phyloP scores from a whole-genome alignment of 64 coral and sea anemone species.

The Montipora cactus region DNA sequence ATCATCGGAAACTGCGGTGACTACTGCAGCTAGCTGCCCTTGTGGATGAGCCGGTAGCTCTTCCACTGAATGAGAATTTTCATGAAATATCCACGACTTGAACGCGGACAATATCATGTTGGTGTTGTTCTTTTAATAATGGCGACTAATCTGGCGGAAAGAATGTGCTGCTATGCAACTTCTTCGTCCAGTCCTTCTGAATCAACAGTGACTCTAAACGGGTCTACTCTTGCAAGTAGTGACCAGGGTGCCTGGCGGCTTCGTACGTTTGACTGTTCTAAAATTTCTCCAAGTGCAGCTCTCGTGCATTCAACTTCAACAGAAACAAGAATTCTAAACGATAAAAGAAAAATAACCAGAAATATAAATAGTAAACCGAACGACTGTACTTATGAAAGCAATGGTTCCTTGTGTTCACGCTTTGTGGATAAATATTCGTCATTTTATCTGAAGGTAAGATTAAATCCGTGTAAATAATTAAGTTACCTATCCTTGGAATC shows the following conservation, averaged over 20 bases:
- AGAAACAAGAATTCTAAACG: not conserved
- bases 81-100: not conserved
- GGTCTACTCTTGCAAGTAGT: not conserved
- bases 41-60: too few relatives aligned
- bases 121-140: conserved; percentile 24
- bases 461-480: not conserved
- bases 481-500: not conserved
- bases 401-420: not conserved
- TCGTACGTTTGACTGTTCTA: not conserved
- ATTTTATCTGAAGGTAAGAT: conserved; percentile 45
- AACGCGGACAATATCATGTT: not conserved
- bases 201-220: not conserved
- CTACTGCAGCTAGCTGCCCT: too few relatives aligned
- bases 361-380: not conserved
- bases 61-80: too few relatives aligned
- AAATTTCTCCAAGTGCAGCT: not conserved
- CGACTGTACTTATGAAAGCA: not conserved
- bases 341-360: not conserved
- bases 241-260: not conserved
- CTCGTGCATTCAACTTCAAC: not conserved
- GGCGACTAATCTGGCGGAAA: not conserved
- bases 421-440: conserved; percentile 51
- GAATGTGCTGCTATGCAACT: not conserved
- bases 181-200: not conserved
- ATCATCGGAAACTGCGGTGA: too few relatives aligned